Evolutionary conservation across 92 coral and sea anemone genomes (phyloP), one percentile per base, ranked within the genome.

Genomic region (Virgularia gustaviana): DNA sequence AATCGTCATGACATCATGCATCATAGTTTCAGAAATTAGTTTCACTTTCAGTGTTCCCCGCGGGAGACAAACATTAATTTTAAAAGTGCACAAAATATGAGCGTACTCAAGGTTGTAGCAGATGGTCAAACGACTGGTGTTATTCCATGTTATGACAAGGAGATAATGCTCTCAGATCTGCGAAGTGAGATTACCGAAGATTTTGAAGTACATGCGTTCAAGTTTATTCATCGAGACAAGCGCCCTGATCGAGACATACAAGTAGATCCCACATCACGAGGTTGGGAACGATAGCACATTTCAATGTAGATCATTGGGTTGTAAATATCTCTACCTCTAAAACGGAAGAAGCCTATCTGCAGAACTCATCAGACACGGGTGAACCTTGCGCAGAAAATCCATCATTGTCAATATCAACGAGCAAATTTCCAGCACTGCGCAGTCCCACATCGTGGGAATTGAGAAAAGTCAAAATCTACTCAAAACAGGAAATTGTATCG

Each of bases 131-230:
- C 2, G 28, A 24, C 39, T 64, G 72, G 72, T 7, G 36, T 64
- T 16, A 64, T 64, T 64, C 72, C 72, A 38, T 33, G 19, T 33
- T 64, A 35, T 64, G 72, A 64, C 55, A 64, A 36, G 35, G 72
- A 44, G 28, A 6, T 44, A n/a, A 35, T 52, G 34, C 72, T 64
- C 19, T 18, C 52, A 22, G 28, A 44, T 64, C 72, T 36, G 18
- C 31, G 72, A 38, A 12, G 35, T 13, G 72, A 64, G 23, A 64
- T 64, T 44, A 34, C 35, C 24, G 72, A 64, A 1, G 72, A 64
- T 64, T 64, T 64, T 16, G 52, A 64, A 38, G 13, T 36, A 3
- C n/a, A 2, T 22, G 32, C 1, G 9, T 36, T 64, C 23, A 34
- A 16, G 12, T 63, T 63, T 34, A 41, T 12, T n/a, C n/a, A n/a